These are phyloP conservation scores for Turdus rufiventris DNA, from an alignment of 2,113 vertebrate species.

Conservation along the genomic window DNA sequence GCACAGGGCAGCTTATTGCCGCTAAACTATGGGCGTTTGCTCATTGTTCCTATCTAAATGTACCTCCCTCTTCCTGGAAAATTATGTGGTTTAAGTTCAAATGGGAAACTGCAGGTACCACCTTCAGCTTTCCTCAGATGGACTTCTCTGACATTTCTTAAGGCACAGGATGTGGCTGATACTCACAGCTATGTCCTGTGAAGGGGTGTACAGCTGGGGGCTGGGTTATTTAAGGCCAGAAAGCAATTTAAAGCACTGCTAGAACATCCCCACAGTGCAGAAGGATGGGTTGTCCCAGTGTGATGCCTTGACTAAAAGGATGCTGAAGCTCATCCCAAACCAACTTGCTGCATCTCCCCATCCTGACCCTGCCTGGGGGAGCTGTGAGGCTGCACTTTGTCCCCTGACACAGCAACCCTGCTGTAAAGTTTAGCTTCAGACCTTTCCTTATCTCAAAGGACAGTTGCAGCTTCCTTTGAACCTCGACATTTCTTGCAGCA, in stretches of 20 bases:
- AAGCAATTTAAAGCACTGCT: background rate
- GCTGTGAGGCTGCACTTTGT: background rate
- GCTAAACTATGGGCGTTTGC: background rate
- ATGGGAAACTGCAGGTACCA: background rate
- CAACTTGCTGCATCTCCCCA: fast-evolving
- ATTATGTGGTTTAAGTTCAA: background rate
- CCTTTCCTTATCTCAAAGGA: background rate
- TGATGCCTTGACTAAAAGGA: background rate
- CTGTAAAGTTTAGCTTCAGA: background rate
- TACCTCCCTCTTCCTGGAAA: background rate
- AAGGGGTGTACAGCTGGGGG: background rate
- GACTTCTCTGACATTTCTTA: background rate
- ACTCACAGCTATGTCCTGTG: background rate
- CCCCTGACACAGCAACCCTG: background rate
- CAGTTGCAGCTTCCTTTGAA: background rate
- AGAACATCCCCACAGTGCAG: background rate
- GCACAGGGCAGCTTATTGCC: background rate
- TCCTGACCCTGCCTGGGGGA: background rate
- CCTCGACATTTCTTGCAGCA: background rate
- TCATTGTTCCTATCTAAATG: background rate
- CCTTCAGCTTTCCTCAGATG: background rate
- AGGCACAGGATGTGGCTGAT: background rate
- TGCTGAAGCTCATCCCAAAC: background rate
- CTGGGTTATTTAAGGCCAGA: background rate
- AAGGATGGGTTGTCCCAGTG: background rate